These are phyloP conservation scores for Glareola pratincola DNA, from an alignment of 2,113 vertebrate genomes.

Conservation along the genomic window DNA sequence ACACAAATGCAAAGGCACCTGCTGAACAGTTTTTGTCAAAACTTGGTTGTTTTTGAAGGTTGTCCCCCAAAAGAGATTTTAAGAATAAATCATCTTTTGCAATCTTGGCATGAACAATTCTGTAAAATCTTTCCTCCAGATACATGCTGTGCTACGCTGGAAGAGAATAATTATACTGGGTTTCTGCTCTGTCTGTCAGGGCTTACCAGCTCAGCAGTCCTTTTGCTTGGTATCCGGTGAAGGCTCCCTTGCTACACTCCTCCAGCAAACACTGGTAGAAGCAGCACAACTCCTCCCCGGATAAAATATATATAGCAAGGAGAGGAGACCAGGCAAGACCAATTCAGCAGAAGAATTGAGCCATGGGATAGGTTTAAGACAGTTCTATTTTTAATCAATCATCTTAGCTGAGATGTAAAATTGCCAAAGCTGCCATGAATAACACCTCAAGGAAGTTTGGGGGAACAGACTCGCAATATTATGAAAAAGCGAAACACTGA, in stretches of 20 bases:
- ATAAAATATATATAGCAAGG: background rate
- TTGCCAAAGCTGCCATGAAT: background rate
- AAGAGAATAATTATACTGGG: background rate
- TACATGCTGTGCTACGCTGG: background rate
- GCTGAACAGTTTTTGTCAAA: background rate
- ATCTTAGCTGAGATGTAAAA: background rate
- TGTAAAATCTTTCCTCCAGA: background rate
- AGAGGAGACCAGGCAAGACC: background rate
- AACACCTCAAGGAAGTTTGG: background rate
- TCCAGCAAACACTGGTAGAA: accelerated
- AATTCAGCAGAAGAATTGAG: background rate
- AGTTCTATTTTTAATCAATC: background rate
- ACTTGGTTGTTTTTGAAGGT: background rate
- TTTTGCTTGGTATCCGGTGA: background rate
- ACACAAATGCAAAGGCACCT: background rate
- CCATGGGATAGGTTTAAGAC: background rate
- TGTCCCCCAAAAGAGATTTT: background rate
- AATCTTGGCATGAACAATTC: background rate
- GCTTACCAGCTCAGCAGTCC: background rate
- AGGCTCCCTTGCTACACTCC: background rate
- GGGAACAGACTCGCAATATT: background rate
- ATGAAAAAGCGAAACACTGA: background rate
- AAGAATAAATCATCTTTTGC: background rate
- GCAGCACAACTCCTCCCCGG: background rate
- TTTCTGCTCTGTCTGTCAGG: background rate